Evolutionary conservation across 2,113 vertebrate genomes (phyloP).

Genomic region (Tichodroma muraria): DNA sequence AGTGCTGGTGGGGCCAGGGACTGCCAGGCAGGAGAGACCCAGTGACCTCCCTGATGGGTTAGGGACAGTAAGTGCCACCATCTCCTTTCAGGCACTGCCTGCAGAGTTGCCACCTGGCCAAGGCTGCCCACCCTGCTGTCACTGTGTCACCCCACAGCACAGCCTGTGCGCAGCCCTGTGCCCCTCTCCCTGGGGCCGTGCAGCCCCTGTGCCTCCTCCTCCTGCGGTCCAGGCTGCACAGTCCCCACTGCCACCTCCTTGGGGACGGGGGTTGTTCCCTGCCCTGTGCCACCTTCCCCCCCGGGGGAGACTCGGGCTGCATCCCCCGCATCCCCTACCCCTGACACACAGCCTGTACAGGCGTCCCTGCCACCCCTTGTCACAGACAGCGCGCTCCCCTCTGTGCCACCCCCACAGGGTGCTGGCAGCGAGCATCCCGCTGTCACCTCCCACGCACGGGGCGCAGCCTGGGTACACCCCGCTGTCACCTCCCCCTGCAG

Average conservation of each 20-base stretch:
- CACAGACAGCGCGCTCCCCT: rapidly evolving
- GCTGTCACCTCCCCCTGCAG: not conserved
- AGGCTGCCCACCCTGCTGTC: not conserved
- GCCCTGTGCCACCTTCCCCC: not conserved
- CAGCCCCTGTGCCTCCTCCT: not conserved
- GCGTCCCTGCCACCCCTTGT: not conserved
- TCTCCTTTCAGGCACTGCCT: not conserved
- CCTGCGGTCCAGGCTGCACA: not conserved
- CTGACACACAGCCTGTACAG: rapidly evolving
- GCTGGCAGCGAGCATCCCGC: not conserved
- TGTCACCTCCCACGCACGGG: not conserved
- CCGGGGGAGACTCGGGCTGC: rapidly evolving
- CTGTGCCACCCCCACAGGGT: not conserved
- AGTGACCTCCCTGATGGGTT: rapidly evolving
- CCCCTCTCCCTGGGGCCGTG: not conserved
- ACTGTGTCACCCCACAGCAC: no score
- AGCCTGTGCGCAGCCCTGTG: not conserved
- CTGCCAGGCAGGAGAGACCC: not conserved
- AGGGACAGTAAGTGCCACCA: not conserved
- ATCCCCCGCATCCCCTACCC: not conserved
- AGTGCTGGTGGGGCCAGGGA: rapidly evolving
- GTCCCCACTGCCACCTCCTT: not conserved
- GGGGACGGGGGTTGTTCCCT: not conserved
- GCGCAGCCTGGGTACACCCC: not conserved
- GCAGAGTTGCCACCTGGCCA: not conserved